Conservation (phyloP, 2,888 invertebrate genomes). For the Carterocephalus palaemon region DNA sequence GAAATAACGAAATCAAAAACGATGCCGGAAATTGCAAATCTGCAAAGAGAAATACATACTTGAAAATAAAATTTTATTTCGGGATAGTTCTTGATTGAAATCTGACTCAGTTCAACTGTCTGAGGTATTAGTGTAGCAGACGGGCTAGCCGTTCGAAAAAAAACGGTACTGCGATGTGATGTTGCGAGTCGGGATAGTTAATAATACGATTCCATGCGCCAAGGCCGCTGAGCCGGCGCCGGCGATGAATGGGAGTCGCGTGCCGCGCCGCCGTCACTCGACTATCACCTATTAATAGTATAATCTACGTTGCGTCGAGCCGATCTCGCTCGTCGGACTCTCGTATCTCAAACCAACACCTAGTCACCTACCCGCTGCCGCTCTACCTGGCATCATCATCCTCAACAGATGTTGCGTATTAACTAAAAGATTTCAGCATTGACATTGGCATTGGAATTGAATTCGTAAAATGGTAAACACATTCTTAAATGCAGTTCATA, state of each 20-base stretch:
- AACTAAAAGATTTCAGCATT: too few species aligned
- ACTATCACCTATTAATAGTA: conserved; percentile 63
- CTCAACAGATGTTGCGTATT: too few species aligned
- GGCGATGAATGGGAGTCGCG: conserved; percentile 66
- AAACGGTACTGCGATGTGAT: conserved; percentile 29
- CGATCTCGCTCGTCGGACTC: conserved; percentile 26
- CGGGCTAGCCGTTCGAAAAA: not conserved
- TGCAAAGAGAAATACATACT: too few species aligned
- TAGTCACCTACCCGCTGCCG: conserved; percentile 17
- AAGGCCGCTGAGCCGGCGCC: conserved; percentile 55
- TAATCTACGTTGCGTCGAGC: conserved; percentile 42
- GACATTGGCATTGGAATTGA: too few species aligned
- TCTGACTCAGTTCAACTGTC: not conserved
- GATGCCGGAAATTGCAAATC: too few species aligned
- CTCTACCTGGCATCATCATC: too few species aligned
- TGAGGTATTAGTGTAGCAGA: conserved; percentile 12
- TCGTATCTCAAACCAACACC: conserved; percentile 20
- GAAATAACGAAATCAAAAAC: too few species aligned
- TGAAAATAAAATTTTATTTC: too few species aligned
- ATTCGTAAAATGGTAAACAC: too few species aligned
- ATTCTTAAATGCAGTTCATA: too few species aligned
- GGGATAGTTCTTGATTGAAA: not conserved
- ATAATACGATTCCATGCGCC: conserved; percentile 57
- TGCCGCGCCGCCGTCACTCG: conserved; percentile 46
- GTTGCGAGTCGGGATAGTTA: conserved; percentile 46